Base-by-base conservation (phyloP, 1,140 invertebrate genomes). In the Idris sp. region DNA sequence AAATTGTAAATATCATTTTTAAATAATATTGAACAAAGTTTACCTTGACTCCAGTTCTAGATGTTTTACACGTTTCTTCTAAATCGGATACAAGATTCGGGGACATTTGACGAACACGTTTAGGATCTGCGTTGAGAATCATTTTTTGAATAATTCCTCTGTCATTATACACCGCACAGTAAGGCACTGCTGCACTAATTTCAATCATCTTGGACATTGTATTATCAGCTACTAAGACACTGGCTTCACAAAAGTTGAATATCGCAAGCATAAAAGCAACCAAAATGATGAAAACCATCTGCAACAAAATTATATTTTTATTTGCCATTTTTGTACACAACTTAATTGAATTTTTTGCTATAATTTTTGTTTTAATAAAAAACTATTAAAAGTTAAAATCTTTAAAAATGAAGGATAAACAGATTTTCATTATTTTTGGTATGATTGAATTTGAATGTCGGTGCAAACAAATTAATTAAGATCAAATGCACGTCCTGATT, bases 201-300 rank as follows among this genome's bases (percentile, higher is more conserved):
- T 91, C 90, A 16, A 92, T 89, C 91, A 92, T 92, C 38, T 87
- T 89, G 6, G 90, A 89, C 91, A 92, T 91, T 1, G 88, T 89
- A 59, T 88, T 86, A 61, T 92, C 90, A 0, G 91, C 89, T n/a
- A 91, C 90, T 4, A 91, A 79, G 2, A 91, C 90, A 35, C 81
- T 86, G 1, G 80, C 79, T 3, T 22, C 28, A 0, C 46, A 62
- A 9, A 43, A 18, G 64, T 64, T 78, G 2, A 49, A 46, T 36
- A 56, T 22, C 9, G 41, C 38, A 10, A 75, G 6, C 0, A 14
- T 15, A 10, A 83, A 11, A 3, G 41, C 36, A 38, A 26, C n/a
- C 69, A 51, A 4, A 79, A 13, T 0, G 41, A 26, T 22, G 78
- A 16, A 6, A 74, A n/a, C 7, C 83, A 85, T 86, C 83, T 84